These are phyloP conservation scores for Spicauda simplicius DNA, from an alignment of 2,888 invertebrate genomes.

Conservation along the genomic window DNA sequence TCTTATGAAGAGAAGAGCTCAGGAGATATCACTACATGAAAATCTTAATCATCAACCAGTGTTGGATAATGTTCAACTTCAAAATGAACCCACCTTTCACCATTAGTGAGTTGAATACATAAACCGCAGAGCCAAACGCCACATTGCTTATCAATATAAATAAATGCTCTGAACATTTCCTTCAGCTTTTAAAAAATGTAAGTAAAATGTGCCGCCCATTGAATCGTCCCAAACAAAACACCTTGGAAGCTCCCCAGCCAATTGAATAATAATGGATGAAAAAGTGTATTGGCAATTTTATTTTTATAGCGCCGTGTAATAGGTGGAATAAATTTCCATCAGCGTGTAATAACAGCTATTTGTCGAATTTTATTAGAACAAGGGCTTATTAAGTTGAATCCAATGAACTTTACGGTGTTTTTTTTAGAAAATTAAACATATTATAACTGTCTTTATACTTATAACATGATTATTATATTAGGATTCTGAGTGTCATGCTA, in stretches of 20 bases:
- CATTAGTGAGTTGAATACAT: too few species aligned
- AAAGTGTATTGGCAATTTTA: constrained; percentile 26
- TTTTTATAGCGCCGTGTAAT: constrained; percentile 24
- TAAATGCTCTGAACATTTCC: neutral
- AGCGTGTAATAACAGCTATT: constrained; percentile 24
- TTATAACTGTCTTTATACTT: neutral
- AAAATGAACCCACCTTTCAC: too few species aligned
- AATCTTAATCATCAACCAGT: too few species aligned
- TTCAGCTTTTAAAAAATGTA: neutral
- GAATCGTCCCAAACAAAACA: constrained; percentile 11
- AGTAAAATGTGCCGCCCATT: constrained; percentile 3
- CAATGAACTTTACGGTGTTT: neutral
- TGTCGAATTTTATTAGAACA: constrained; percentile 22
- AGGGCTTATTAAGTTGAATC: constrained; percentile 1
- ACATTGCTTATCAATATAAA: neutral
- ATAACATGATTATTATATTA: too few species aligned
- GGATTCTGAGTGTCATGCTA: too few species aligned
- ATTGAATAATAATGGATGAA: constrained; percentile 27
- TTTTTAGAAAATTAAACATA: neutral
- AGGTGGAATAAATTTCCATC: constrained; percentile 25
- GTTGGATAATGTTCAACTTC: too few species aligned
- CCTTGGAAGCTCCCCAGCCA: constrained; percentile 16
- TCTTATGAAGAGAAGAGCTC: too few species aligned
- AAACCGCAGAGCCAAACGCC: too few species aligned
- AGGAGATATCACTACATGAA: too few species aligned